Evolutionary conservation across 2,113 vertebrate genomes (phyloP).

Genomic region (Carollia perspicillata): DNA sequence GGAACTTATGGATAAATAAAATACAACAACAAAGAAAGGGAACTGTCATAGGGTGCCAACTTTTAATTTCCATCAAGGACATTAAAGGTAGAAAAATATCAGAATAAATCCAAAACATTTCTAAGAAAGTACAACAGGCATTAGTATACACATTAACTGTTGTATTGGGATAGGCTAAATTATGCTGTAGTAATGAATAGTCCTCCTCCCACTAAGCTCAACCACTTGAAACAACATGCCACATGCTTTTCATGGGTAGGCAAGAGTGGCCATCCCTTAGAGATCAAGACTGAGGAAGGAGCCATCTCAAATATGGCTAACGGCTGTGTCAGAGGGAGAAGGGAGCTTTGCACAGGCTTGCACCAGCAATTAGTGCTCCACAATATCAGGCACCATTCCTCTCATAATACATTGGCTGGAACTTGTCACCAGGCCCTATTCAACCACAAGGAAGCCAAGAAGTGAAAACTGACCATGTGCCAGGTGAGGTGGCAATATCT

Average conservation of each 20-base stretch:
- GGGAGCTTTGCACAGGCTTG: background rate
- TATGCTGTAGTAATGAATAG: background rate
- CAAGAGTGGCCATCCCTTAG: background rate
- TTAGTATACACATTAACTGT: background rate
- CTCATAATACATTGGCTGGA: background rate
- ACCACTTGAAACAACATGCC: background rate
- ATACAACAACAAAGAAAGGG: background rate
- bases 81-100: background rate
- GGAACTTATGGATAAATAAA: background rate
- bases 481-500: background rate
- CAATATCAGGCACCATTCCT: background rate
- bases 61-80: background rate
- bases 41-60: background rate
- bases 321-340: background rate
- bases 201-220: accelerated
- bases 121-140: background rate
- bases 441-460: background rate
- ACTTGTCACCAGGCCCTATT: background rate
- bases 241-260: background rate
- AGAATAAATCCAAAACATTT: conserved; percentile 12
- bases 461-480: background rate
- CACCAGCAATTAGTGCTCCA: background rate
- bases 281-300: background rate
- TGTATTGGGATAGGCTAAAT: background rate
- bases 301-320: background rate